Evolutionary conservation across 2,888 invertebrate genomes (phyloP), one percentile per base, ranked within the genome.

Genomic region (Brachycybe producta): DNA sequence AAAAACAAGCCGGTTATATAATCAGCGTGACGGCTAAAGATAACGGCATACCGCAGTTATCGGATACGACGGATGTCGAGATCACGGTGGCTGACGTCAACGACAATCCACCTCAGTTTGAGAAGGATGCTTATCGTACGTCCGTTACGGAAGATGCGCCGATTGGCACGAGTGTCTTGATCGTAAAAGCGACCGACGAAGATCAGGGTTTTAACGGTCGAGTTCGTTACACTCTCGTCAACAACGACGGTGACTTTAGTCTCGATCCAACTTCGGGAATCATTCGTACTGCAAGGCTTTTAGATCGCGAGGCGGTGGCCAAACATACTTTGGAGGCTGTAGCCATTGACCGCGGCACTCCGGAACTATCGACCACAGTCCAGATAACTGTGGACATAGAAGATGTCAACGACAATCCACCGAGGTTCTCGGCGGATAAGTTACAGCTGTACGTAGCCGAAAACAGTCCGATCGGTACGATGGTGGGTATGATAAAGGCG

Each of bases 61-160:
- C 86, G 1, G 94, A 95, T 62, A 91, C 90, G 0, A 94, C 95
- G 0, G 91, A 92, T 61, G 84, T 98, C 0, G 92, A 95, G 66
- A 88, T 98, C 58, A 82, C 86, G 0, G 82, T 98, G 0, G 83
- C 84, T 0, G 98, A 98, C 65, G 88, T 94, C 0, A 98, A 98
- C 64, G 97, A 98, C 64, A 92, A 94, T 64, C 78, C 84, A 4
- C 95, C 95, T 0, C 73, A 77, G 1, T 95, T 95, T 67, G 82
- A 82, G 54, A 48, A 55, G 42, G 76, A 81, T 0, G 73, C 82
- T 3, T 92, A 92, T 61, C 79, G 80, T 17, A 83, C 86, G 0
- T 80, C 78, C 3, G 82, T 92, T 21, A 75, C 82, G 52, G 92
- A 92, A 67, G 91, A 92, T 64, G 88, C 87, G 15, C 70, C 85